Percentiles rank a stretch among this genome's conserved stretches.
Evolutionary conservation across 1,140 invertebrate genomes (phyloP).

Genomic region (Stenopsyche tienmushanensis): DNA sequence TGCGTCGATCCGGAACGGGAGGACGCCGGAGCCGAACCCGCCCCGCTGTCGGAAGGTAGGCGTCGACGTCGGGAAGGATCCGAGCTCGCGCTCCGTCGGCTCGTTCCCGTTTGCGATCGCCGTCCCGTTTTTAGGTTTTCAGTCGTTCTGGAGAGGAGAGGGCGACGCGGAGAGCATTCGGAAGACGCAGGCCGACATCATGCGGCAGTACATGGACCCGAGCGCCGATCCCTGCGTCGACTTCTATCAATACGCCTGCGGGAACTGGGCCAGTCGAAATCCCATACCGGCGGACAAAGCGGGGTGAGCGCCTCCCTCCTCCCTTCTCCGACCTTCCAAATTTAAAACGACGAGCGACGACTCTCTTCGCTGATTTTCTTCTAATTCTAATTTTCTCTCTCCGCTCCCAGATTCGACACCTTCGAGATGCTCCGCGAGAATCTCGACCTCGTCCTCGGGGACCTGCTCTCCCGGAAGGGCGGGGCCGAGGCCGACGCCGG

Average conservation of each 20-base stretch:
- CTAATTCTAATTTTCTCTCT: too few relatives aligned
- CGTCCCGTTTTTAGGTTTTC: conserved; percentile 10
- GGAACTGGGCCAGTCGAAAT: conserved; percentile 80
- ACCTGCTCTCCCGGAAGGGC: conserved; percentile 60
- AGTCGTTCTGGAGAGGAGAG: conserved; percentile 36
- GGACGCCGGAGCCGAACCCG: background rate
- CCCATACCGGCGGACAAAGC: conserved; percentile 83
- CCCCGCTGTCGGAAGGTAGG: background rate
- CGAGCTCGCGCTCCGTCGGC: too few relatives aligned
- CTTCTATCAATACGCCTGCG: conserved; percentile 90
- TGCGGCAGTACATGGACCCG: conserved; percentile 77
- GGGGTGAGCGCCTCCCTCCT: conserved; percentile 50
- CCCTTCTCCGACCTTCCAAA: too few relatives aligned
- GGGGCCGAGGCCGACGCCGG: background rate
- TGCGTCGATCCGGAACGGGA: conserved; percentile 11
- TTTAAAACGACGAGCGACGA: too few relatives aligned
- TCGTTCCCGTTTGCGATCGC: too few relatives aligned
- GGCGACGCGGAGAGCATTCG: conserved; percentile 52
- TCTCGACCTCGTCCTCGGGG: conserved; percentile 66
- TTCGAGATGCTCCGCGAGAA: conserved; percentile 81
- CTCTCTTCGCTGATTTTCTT: too few relatives aligned
- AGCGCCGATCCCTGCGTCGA: conserved; percentile 82
- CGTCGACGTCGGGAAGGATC: too few relatives aligned
- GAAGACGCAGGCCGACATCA: conserved; percentile 61
- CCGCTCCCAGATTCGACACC: conserved; percentile 68